These are phyloP conservation scores for Eupithecia dodoneata DNA, from an alignment of 2,888 invertebrate genomes.

Conservation along the genomic window DNA sequence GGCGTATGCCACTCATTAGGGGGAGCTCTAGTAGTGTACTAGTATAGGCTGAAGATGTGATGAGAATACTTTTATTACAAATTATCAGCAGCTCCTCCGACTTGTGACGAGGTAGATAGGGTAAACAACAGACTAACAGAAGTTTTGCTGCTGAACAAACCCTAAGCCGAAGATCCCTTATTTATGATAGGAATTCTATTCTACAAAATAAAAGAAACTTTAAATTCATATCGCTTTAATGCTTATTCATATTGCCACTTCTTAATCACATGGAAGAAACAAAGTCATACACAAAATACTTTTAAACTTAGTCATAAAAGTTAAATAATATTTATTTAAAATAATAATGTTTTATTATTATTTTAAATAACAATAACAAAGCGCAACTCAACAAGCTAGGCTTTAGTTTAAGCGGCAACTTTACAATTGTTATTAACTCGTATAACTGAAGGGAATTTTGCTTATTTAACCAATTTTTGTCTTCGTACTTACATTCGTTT, in stretches of 20 bases:
- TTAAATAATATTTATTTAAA: constrained; percentile 65
- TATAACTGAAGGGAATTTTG: constrained; percentile 2
- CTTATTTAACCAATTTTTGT: not conserved
- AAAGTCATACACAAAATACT: constrained; percentile 75
- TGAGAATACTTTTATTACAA: not conserved
- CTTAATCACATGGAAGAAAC: constrained; percentile 81
- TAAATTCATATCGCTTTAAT: constrained; percentile 62
- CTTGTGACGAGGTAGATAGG: too few species aligned
- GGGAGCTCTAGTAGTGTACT: too few species aligned
- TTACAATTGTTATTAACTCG: constrained; percentile 22
- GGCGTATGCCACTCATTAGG: too few species aligned
- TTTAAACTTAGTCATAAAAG: constrained; percentile 70
- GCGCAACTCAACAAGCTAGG: constrained; percentile 59
- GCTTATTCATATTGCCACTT: constrained; percentile 79
- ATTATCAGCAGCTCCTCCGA: not conserved
- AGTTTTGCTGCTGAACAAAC: not conserved
- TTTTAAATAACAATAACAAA: constrained; percentile 79
- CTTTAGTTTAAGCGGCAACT: constrained; percentile 31
- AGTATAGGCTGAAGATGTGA: not conserved
- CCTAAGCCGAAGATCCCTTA: not conserved
- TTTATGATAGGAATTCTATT: not conserved
- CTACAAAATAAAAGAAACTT: constrained; percentile 27
- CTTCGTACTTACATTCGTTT: not conserved
- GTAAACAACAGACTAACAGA: not conserved
- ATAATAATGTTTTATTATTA: constrained; percentile 64